Evolutionary conservation across 2,888 invertebrate genomes (phyloP), one percentile per base, ranked within the genome.

Genomic region (Bellardia pandia): DNA sequence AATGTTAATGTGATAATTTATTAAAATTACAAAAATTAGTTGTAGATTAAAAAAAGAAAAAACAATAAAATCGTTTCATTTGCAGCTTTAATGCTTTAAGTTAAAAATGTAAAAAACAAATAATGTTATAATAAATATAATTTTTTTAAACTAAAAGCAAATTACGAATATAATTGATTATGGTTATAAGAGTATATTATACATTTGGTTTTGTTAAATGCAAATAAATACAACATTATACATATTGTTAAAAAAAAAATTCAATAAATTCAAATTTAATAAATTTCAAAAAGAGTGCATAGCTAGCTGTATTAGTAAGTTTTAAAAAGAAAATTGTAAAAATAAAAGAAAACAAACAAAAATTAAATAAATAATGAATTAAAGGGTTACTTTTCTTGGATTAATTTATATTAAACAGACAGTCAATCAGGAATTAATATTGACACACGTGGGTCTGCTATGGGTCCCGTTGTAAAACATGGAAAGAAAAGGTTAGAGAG

Each of bases 1-100:
- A 84, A 81, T 78, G 74, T 85, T 77, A 77, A 83, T 87, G 87
- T 87, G 87, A 87, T 87, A 87, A 81, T 87, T 85, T 87, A 79
- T 68, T 78, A 75, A 74, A 81, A 81, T 33, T 76, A 69, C 23
- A 58, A 76, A 72, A 81, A 62, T 48, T 72, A 86, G 68, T 62
- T 79, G 40, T 69, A 85, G 62, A 75, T 68, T 78, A 64, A 78
- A 16, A 48, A 30, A 62, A 33, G 11, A 13, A 58, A 69, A 51
- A 33, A 71, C 23, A 66, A 81, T 62, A 48, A 62, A 62, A 66
- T 16, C n/a, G 53, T 58, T 76, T 83, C 37, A 48, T 76, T 84
- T 81, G 68, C 84, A 84, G 84, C 72, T 84, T 77, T 84, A 76
- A 86, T 62, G 74, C 83, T 83, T 80, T 84, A 84, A 72, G 66